These are phyloP conservation scores for Atrichornis clamosus DNA, from an alignment of 2,113 vertebrate genomes.

Conservation along the genomic window DNA sequence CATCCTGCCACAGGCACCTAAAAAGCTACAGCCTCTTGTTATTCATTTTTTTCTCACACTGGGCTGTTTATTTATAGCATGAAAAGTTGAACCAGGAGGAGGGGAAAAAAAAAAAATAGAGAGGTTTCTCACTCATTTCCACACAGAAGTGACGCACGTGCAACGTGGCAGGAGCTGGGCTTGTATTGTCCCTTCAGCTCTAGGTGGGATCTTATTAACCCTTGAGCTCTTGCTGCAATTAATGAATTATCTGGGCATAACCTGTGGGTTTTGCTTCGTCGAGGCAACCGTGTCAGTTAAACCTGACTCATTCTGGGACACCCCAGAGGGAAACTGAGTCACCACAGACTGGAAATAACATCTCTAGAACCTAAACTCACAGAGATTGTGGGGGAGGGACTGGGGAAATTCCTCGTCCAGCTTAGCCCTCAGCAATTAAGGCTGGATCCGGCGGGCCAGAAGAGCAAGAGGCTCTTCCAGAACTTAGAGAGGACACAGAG, in stretches of 20 bases:
- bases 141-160: constrained; percentile 49
- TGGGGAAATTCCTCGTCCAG: background rate
- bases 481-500: background rate
- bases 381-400: background rate
- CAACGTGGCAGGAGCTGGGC: background rate
- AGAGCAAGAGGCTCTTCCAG: background rate
- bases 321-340: background rate
- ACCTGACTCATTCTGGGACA: background rate
- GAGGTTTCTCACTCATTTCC: constrained; percentile 52
- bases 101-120: background rate
- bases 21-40: constrained; percentile 49
- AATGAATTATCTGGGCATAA: background rate
- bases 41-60: constrained; percentile 70
- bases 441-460: background rate
- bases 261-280: background rate
- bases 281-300: background rate
- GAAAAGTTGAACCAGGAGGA: background rate
- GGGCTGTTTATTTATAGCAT: constrained; percentile 73
- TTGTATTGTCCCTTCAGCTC: background rate
- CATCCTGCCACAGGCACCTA: constrained; percentile 74
- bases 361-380: background rate
- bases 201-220: background rate
- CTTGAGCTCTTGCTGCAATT: background rate
- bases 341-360: accelerated
- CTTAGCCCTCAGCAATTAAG: background rate